Conservation (phyloP, 2,113 vertebrate species). For the Calidris pygmaea region DNA sequence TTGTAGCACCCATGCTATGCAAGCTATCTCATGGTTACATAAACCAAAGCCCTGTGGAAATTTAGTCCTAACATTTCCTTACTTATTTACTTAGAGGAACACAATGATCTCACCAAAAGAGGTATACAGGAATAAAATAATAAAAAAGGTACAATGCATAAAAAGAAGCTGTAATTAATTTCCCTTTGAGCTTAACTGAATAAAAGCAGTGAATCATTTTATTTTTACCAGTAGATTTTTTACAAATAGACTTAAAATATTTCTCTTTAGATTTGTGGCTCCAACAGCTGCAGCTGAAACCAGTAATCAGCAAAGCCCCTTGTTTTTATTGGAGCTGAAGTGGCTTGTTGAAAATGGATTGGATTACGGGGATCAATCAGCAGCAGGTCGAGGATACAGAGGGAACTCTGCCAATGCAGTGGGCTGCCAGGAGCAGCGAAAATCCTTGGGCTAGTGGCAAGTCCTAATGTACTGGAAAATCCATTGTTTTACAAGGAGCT, state of each 20-base stretch:
- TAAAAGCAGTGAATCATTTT: conserved; percentile 17
- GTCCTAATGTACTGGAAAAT: conserved; percentile 62
- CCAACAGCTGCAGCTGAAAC: conserved; percentile 66
- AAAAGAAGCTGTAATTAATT: neutral
- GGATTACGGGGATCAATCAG: conserved; percentile 73
- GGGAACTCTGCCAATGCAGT: conserved; percentile 53
- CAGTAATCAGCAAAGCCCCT: conserved; percentile 62
- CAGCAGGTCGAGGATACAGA: conserved; percentile 61
- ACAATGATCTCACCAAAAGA: neutral
- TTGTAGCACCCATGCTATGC: neutral
- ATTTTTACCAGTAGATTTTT: conserved; percentile 25
- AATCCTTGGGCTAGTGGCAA: conserved; percentile 63
- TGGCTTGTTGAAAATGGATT: conserved; percentile 72
- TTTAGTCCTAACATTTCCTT: neutral
- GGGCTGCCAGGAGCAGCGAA: conserved; percentile 61
- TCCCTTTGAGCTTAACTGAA: conserved; percentile 2
- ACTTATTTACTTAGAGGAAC: neutral
- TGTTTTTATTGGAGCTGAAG: conserved; percentile 73
- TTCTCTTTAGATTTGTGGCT: conserved; percentile 63
- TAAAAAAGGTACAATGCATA: neutral
- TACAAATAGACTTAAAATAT: conserved; percentile 47
- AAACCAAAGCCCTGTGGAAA: neutral
- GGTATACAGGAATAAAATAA: neutral
- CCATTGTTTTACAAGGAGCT: conserved; percentile 64
- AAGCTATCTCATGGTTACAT: neutral